A percentile compares a stretch with the other conserved stretches of the same genome.
Evolutionary conservation across 2,888 invertebrate species (phyloP).

Genomic region (Julus scandinavius): DNA sequence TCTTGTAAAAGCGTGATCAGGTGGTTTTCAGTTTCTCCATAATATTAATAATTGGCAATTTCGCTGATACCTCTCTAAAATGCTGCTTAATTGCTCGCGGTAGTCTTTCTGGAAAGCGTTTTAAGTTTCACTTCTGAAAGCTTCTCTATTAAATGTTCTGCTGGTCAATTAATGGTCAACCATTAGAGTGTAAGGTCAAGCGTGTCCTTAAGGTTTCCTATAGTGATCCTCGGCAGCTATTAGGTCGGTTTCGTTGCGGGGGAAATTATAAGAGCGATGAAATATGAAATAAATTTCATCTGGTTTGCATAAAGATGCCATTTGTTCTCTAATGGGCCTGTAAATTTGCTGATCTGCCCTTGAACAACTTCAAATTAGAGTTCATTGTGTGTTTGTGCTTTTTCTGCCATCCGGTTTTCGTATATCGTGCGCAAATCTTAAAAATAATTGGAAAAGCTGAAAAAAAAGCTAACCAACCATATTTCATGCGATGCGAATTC

Average conservation of each 20-base stretch:
- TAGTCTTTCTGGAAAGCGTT: slow-evolving; percentile 18
- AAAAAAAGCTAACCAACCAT: slow-evolving; percentile 16
- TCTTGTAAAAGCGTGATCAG: background rate
- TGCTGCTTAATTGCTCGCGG: slow-evolving; percentile 27
- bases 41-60: slow-evolving; percentile 7
- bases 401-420: slow-evolving; percentile 22
- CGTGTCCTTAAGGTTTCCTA: slow-evolving; percentile 7
- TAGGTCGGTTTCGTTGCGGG: slow-evolving; percentile 13
- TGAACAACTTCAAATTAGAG: background rate
- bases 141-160: background rate
- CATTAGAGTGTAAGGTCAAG: slow-evolving; percentile 31
- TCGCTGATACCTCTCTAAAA: background rate
- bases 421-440: slow-evolving; percentile 21
- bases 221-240: background rate
- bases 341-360: slow-evolving; percentile 44
- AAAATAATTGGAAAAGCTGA: slow-evolving; percentile 39
- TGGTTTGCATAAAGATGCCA: slow-evolving; percentile 40
- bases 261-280: background rate
- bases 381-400: slow-evolving; percentile 38
- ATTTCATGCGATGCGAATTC: slow-evolving; percentile 37
- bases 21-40: background rate
- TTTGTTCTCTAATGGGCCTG: slow-evolving; percentile 25
- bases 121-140: slow-evolving; percentile 28
- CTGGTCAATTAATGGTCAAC: slow-evolving; percentile 40
- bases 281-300: slow-evolving; percentile 22